These are phyloP conservation scores for Aldabrachelys gigantea DNA, from an alignment of 2,113 vertebrate genomes.

Conservation along the genomic window DNA sequence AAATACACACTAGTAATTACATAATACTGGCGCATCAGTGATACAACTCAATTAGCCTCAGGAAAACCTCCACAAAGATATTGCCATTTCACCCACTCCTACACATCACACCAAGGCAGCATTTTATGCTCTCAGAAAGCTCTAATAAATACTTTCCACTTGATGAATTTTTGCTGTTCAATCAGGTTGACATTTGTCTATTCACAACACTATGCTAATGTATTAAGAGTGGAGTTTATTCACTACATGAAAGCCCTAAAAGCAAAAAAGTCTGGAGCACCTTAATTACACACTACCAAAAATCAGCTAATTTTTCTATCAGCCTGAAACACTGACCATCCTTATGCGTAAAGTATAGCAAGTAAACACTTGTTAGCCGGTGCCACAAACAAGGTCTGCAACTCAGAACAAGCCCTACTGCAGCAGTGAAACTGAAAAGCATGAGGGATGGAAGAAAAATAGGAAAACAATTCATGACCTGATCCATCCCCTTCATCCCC, in stretches of 20 bases:
- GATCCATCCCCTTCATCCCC: neutral
- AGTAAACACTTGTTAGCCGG: neutral
- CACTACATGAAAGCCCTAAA: neutral
- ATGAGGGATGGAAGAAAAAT: neutral
- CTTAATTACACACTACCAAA: neutral
- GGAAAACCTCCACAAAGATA: neutral
- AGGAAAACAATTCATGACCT: neutral
- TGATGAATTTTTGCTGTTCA: neutral
- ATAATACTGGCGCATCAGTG: neutral
- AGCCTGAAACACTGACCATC: neutral
- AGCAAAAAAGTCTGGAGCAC: neutral
- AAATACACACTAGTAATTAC: neutral
- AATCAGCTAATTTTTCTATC: neutral
- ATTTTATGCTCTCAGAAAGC: neutral
- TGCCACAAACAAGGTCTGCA: neutral
- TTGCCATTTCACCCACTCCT: neutral
- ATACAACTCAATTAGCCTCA: neutral
- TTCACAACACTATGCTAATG: neutral
- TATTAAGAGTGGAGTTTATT: neutral
- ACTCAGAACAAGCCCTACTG: neutral
- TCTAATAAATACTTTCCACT: neutral
- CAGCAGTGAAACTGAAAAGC: neutral
- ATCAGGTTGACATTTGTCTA: neutral
- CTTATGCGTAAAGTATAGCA: neutral
- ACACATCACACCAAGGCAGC: neutral